Base-by-base conservation (phyloP, 2,797 vertebrate genomes). In the Todus mexicanus region DNA sequence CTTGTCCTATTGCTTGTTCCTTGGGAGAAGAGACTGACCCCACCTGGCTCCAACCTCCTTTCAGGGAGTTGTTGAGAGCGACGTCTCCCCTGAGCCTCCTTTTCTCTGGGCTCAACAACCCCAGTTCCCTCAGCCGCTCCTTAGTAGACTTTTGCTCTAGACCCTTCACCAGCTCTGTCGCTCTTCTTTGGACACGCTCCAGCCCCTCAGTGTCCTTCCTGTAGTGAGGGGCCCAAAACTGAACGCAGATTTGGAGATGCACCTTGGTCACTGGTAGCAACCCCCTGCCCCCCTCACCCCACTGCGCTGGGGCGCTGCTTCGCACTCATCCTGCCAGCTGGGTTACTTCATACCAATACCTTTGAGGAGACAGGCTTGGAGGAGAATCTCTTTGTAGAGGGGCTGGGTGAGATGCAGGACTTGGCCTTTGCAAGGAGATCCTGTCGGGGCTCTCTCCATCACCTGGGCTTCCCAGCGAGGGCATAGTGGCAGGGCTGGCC, bases 291-390 rank as follows among this genome's bases (percentile, higher is more conserved):
- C 31, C 20, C 20, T 19, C 60, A 21, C 31, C 37, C 48, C 38
- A 10, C 0, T 0, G 72, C 5, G 4, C 37, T 2, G 0, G 40
- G 10, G 29, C n/a, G 4, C 50, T 78, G 59, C 54, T 74, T 80
- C 7, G 5, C 35, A 50, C 45, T 74, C 2, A 0, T 26, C 11
- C 50, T 77, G 33, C 65, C 18, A 13, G 10, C 47, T 37, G 63
- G 7, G 12, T 29, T 78, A 40, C 51, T 18, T 68, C 48, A 7
- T 45, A 9, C n/a, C 51, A 12, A 11, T 38, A 22, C 6, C 33
- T 35, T 1, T 2, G 6, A 64, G 21, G 43, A 75, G 68, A 9
- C 7, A 16, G 65, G 38, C 25, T 47, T 38, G 54, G 70, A 45
- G 25, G 63, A 73, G 54, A 11, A 14, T 45, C 11, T 18, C 10